Percentiles rank a stretch among this genome's conserved stretches.
Conservation (phyloP, 2,797 vertebrate genomes). For the Triplophysa yarkandensis region DNA sequence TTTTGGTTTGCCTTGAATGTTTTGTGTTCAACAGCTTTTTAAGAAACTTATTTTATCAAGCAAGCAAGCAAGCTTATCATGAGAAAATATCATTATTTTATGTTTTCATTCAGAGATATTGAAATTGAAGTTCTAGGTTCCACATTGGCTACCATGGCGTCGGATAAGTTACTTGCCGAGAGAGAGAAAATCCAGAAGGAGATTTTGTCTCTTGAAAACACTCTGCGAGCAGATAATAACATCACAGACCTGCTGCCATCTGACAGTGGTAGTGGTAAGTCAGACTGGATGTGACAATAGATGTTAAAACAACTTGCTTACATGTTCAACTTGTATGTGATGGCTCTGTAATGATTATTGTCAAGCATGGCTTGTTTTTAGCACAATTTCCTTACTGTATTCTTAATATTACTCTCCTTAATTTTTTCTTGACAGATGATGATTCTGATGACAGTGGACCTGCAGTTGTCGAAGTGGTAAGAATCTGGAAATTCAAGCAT, state of each 20-base stretch:
- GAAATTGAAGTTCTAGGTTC: constrained; percentile 17
- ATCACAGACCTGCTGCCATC: constrained; percentile 46
- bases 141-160: constrained; percentile 47
- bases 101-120: not conserved
- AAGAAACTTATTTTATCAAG: not conserved
- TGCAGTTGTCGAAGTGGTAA: constrained; percentile 41
- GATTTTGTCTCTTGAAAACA: constrained; percentile 56
- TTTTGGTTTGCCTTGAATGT: not conserved
- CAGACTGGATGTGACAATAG: not conserved
- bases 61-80: too few species aligned
- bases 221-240: constrained; percentile 36
- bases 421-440: constrained; percentile 38
- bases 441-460: constrained; percentile 52
- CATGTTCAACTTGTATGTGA: not conserved
- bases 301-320: not conserved
- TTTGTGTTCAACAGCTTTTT: not conserved
- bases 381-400: not conserved
- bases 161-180: constrained; percentile 45
- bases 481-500: not conserved
- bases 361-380: not conserved
- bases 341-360: not conserved
- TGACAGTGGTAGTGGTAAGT: constrained; percentile 52
- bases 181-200: constrained; percentile 56
- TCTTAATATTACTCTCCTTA: not conserved
- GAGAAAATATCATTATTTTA: too few species aligned